These are phyloP conservation scores for Lutjanus argentimaculatus DNA, from an alignment of 2,797 vertebrate species.

Conservation along the genomic window DNA sequence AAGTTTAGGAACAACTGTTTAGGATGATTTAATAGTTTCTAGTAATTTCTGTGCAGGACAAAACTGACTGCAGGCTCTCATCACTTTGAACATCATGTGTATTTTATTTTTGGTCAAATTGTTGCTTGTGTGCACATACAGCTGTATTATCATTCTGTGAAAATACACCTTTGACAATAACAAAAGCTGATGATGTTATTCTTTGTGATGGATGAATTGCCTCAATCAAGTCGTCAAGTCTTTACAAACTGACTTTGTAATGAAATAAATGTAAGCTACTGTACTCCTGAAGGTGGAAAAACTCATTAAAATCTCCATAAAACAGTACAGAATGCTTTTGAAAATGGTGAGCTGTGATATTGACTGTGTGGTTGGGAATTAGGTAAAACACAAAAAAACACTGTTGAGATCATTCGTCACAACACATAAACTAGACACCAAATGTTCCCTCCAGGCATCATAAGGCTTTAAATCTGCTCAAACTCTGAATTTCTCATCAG, in stretches of 20 bases:
- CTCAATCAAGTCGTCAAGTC: neutral
- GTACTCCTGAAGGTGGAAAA: neutral
- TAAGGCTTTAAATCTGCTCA: constrained; percentile 5
- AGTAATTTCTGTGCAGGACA: too few species aligned
- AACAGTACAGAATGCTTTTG: neutral
- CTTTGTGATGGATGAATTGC: neutral
- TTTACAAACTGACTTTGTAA: neutral
- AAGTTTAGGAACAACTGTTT: too few species aligned
- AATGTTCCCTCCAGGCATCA: constrained; percentile 4
- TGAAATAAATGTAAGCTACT: neutral
- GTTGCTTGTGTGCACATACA: too few species aligned
- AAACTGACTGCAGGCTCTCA: too few species aligned
- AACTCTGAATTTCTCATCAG: constrained; percentile 2
- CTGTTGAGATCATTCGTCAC: neutral
- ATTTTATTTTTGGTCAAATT: too few species aligned
- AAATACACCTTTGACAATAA: neutral
- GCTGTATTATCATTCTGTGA: neutral
- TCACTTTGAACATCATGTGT: too few species aligned
- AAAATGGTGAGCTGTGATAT: neutral
- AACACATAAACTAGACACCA: neutral
- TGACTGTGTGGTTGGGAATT: neutral
- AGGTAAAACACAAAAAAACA: neutral
- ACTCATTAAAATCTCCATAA: neutral
- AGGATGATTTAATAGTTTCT: too few species aligned
- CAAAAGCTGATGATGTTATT: neutral